A percentile compares a stretch with the other conserved stretches of the same genome.
Conservation (phyloP, 92 coral and sea anemone species). For the Scolanthus callimorphus region DNA sequence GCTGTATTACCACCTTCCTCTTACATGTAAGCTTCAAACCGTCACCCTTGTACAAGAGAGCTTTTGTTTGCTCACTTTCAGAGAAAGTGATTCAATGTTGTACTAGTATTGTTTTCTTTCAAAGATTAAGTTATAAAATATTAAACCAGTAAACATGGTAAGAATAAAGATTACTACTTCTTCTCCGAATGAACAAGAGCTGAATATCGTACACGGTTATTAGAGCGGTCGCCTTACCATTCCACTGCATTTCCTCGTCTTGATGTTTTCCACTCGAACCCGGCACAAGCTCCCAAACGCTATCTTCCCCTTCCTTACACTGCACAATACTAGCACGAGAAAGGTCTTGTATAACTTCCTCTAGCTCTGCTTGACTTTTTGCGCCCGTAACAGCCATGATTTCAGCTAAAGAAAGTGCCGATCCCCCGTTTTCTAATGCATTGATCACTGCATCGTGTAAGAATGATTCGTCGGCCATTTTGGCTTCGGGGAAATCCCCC, state of each 20-base stretch:
- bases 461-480: not conserved
- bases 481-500: not conserved
- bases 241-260: not conserved
- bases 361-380: not conserved
- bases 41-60: no score
- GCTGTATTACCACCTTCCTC: no score
- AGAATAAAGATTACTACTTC: no score
- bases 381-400: not conserved
- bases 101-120: not conserved
- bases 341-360: not conserved
- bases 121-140: not conserved
- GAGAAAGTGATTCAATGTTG: not conserved
- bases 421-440: not conserved
- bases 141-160: not conserved
- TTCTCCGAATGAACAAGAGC: not conserved
- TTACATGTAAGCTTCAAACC: no score
- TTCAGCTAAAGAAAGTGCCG: not conserved
- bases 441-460: not conserved
- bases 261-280: not conserved
- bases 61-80: no score
- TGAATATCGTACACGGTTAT: no score
- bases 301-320: not conserved
- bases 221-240: not conserved
- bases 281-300: not conserved
- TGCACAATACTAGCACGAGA: slow-evolving; percentile 1